Conservation (phyloP, 2,888 invertebrate species). For the Meghimatium bilineatum region DNA sequence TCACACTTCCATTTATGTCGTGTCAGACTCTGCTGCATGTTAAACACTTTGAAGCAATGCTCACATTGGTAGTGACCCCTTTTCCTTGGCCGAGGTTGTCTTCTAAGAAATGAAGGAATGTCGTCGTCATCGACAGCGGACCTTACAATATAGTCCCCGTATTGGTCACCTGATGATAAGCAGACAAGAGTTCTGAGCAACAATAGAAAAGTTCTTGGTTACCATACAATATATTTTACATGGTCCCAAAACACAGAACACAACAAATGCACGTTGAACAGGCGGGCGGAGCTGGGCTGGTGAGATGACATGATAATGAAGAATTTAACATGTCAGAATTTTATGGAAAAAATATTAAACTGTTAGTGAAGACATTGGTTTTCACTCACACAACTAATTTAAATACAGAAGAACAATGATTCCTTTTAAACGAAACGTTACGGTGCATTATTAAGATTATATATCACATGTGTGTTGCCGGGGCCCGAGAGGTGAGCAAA, state of each 20-base stretch:
- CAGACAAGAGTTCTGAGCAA: neutral
- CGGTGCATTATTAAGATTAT: no score
- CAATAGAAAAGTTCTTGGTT: neutral
- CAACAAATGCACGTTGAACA: conserved; percentile 3
- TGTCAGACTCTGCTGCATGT: conserved; percentile 32
- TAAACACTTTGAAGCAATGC: conserved; percentile 28
- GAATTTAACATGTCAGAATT: no score
- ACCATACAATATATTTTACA: neutral
- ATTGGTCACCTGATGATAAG: conserved; percentile 24
- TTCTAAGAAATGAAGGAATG: conserved; percentile 6
- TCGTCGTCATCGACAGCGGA: conserved; percentile 17
- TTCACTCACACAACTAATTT: no score
- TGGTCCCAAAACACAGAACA: neutral
- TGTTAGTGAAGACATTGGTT: no score
- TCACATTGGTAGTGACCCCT: conserved; percentile 36
- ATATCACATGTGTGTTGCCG: no score
- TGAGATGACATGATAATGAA: neutral
- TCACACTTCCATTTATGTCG: conserved; percentile 52
- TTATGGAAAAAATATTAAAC: no score
- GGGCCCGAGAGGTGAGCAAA: no score
- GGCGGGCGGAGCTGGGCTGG: conserved; percentile 4
- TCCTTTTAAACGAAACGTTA: no score
- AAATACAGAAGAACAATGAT: no score
- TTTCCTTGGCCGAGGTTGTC: conserved; percentile 22
- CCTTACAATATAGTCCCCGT: neutral